Evolutionary conservation across 2,797 vertebrate species (phyloP), one percentile per base, ranked within the genome.

Genomic region (Lycodopsis pacificus): DNA sequence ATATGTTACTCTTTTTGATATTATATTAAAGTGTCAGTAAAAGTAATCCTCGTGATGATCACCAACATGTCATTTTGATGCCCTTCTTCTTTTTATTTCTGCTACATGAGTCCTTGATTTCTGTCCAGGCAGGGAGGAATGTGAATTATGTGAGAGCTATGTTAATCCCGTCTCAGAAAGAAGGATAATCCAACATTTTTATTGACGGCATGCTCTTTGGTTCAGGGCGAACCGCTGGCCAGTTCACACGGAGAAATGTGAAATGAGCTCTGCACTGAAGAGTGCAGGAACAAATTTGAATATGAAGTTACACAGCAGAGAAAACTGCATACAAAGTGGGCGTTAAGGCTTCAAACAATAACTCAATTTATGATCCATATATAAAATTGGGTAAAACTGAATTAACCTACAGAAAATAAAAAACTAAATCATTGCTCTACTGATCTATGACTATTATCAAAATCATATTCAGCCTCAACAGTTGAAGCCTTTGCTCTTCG

Each of bases 81-180:
- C 6, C 22, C 12, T 15, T 9, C 14, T 49, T 51, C 9, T 49
- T 49, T 22, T 7, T 3, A n/a, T 38, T 44, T 62, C 1, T 20
- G 53, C n/a, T 4, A 4, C 73, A 59, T 49, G 46, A 59, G 65
- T 53, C 44, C 10, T 2, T 2, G n/a, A 25, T 49, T 74, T 71
- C 40, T 54, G 62, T 46, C 25, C 54, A 40, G 65, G 36, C 73
- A 25, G 48, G 11, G 56, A 85, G 84, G 91, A 91, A 91, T 91
- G 77, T 79, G 87, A 82, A 63, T 86, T 85, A 83, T 81, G 82
- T 81, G 69, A 78, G 83, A 86, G 72, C 54, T 81, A 81, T 89
- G 89, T 86, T 93, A 92, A 94, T 93, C 92, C 90, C 65, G 73
- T 54, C 76, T 81, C 80, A 62, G 71, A 78, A 54, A 86, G 83